Evolutionary conservation across 2,888 invertebrate species (phyloP), one percentile per base, ranked within the genome.

Genomic region (Drosophila formosana): DNA sequence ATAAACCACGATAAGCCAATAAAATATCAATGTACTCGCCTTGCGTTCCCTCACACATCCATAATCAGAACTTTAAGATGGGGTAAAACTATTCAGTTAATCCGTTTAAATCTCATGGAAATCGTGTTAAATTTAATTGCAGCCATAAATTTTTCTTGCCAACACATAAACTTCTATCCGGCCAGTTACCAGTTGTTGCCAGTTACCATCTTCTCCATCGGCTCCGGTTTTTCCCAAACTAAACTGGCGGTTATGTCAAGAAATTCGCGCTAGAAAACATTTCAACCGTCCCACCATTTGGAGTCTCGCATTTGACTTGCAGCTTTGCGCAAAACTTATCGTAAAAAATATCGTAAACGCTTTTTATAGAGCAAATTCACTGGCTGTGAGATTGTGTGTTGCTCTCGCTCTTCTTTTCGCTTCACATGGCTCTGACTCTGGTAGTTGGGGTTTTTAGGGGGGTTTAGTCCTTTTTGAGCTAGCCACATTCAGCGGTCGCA

Each of bases 71-170:
- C 18, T 81, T 66, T 55, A 69, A 67, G 66, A 66, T 78, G 75
- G 46, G 46, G 68, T 64, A 50, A 76, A 82, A 82, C 82, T 83
- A 83, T 89, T 89, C 82, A 78, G 75, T 75, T 83, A 87, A 89
- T 83, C 82, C 89, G 79, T 63, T 89, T 71, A 85, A 85, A 88
- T 82, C 88, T 75, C 86, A 73, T 75, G 72, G 68, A 72, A 72
- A 82, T 89, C 86, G 73, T 88, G 88, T 88, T 88, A 77, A 88
- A 80, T 89, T 85, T 85, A 85, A 85, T 85, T 85, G 89, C 78
- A 72, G 88, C 86, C 55, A 89, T 89, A 85, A 85, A 85, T 85
- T 87, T 84, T 55, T 47, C 75, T 69, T 56, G 68, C 66, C 69
- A 69, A 66, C 78, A 67, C 78, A 89, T 83, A 83, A 83, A 89